Percentiles rank a stretch among this genome's conserved stretches.
phyloP scores from a whole-genome alignment of 1,140 invertebrate species.

The Sycophila sp. region DNA sequence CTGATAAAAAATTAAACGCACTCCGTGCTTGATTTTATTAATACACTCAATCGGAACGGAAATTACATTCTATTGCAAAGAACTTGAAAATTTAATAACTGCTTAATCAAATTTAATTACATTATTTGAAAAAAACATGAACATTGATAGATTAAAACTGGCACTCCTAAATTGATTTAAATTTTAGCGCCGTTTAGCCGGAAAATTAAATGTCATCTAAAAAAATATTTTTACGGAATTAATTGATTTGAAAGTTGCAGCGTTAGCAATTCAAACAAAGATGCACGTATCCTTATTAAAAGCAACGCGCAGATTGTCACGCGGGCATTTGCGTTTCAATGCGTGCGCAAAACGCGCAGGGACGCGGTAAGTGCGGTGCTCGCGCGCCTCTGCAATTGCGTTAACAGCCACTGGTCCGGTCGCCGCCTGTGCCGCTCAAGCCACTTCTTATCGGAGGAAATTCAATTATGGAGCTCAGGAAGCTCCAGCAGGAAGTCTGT shows the following conservation, averaged over 20 bases:
- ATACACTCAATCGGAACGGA: too few relatives aligned
- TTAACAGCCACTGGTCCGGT: not conserved
- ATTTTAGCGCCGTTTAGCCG: too few relatives aligned
- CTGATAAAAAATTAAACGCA: too few relatives aligned
- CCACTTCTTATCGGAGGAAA: constrained; percentile 29
- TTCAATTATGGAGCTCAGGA: constrained; percentile 25
- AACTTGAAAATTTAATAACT: too few relatives aligned
- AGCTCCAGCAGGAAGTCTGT: not conserved
- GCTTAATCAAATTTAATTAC: too few relatives aligned
- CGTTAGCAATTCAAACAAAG: not conserved
- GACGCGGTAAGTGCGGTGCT: not conserved
- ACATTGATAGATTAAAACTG: too few relatives aligned
- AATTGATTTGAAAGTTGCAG: too few relatives aligned
- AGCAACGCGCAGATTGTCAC: not conserved
- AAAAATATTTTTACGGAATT: not conserved
- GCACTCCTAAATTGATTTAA: too few relatives aligned
- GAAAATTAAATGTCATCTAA: too few relatives aligned
- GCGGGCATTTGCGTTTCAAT: not conserved
- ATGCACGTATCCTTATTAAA: not conserved
- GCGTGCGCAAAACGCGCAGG: not conserved
- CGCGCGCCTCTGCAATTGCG: constrained; percentile 24
- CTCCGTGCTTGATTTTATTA: too few relatives aligned
- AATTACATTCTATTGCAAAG: too few relatives aligned
- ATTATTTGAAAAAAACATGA: too few relatives aligned
- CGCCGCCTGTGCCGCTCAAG: not conserved